These are phyloP conservation scores for Tenthredo scrophulariae DNA, from an alignment of 2,888 invertebrate genomes.

Conservation along the genomic window DNA sequence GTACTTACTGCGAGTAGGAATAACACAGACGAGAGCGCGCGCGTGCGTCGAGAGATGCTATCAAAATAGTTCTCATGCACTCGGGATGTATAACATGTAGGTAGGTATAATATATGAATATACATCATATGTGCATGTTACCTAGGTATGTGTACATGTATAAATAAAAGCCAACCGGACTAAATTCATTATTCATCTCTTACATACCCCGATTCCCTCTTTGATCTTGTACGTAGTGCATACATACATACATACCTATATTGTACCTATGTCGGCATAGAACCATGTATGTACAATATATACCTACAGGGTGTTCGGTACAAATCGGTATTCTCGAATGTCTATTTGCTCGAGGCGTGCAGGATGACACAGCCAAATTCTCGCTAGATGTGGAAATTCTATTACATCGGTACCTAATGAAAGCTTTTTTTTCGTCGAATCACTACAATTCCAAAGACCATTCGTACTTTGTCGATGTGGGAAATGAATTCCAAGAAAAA, in stretches of 20 bases:
- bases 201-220: constrained; percentile 24
- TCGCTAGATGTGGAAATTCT: not conserved
- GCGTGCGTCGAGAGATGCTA: constrained; percentile 32
- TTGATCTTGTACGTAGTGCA: constrained; percentile 8
- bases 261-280: not conserved
- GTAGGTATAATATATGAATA: constrained; percentile 1
- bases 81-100: constrained; percentile 15
- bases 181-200: constrained; percentile 46
- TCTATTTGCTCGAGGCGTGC: not conserved
- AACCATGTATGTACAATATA: constrained; percentile 5
- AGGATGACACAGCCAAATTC: constrained; percentile 15
- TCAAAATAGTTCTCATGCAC: constrained; percentile 48
- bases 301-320: constrained; percentile 21
- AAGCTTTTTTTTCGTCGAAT: not conserved
- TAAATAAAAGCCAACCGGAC: constrained; percentile 36
- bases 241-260: not conserved
- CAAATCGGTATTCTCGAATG: not conserved
- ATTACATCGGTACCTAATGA: not conserved
- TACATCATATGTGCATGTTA: constrained; percentile 19
- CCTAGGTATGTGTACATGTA: constrained; percentile 13
- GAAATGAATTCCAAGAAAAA: not conserved
- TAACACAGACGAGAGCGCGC: constrained; percentile 2
- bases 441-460: not conserved
- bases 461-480: not conserved
- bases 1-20: constrained; percentile 1